These are phyloP conservation scores for Sebastes nivosus DNA, from an alignment of 2,797 vertebrate genomes.

Conservation along the genomic window DNA sequence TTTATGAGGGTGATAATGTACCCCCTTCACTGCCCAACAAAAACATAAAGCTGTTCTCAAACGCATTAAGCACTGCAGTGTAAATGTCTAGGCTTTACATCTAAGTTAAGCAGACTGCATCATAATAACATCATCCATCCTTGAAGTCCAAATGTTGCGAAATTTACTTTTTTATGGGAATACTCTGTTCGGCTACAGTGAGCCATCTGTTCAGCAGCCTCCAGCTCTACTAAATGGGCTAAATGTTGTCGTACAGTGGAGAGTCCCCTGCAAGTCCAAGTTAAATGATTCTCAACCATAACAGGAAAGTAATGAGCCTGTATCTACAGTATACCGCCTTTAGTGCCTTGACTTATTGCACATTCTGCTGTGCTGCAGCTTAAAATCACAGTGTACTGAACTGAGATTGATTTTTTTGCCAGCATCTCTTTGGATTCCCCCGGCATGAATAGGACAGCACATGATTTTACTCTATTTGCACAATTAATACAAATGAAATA, in stretches of 20 bases:
- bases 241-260: constrained; percentile 9
- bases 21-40: neutral
- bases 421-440: neutral
- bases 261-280: constrained; percentile 6
- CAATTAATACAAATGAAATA: neutral
- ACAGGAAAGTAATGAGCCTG: constrained; percentile 19
- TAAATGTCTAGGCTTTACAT: constrained; percentile 10
- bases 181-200: constrained; percentile 11
- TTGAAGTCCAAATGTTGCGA: constrained; percentile 25
- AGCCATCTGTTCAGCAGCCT: constrained; percentile 41
- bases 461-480: neutral
- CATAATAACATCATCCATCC: constrained; percentile 21
- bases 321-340: constrained; percentile 7
- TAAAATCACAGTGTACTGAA: neutral
- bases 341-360: neutral
- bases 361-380: neutral
- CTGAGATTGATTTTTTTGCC: neutral
- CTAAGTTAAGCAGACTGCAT: constrained; percentile 16
- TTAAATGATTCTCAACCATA: constrained; percentile 24
- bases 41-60: neutral
- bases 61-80: neutral
- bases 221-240: constrained; percentile 21
- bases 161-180: constrained; percentile 25
- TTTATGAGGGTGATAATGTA: neutral
- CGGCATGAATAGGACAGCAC: neutral